phyloP scores from a whole-genome alignment of 1,140 invertebrate genomes.

The Drosophila miranda region DNA sequence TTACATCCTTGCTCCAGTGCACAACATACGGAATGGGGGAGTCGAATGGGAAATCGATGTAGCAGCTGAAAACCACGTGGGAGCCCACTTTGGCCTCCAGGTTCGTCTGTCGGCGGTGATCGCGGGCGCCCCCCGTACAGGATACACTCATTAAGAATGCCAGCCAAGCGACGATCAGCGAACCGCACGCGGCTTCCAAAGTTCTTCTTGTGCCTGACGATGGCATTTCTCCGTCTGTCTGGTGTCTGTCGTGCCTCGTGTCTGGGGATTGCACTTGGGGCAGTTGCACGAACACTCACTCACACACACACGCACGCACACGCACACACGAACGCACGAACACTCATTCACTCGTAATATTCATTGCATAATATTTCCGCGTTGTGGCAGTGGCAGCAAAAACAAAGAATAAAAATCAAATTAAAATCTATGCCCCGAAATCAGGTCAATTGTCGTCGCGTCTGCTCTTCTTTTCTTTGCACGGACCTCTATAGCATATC shows the following conservation, averaged over 20 bases:
- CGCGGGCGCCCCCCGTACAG: slow-evolving; percentile 69
- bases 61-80: slow-evolving; percentile 93
- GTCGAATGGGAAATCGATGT: slow-evolving; percentile 94
- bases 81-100: slow-evolving; percentile 92
- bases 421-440: slow-evolving; percentile 42
- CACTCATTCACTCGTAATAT: slow-evolving; percentile 34
- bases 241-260: not conserved
- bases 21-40: slow-evolving; percentile 94
- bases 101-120: slow-evolving; percentile 85
- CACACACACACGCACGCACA: not conserved
- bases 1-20: slow-evolving; percentile 95
- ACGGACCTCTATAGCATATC: slow-evolving; percentile 13
- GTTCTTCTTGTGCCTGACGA: slow-evolving; percentile 8
- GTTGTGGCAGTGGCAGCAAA: slow-evolving; percentile 27
- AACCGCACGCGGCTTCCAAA: slow-evolving; percentile 7
- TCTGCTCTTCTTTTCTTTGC: slow-evolving; percentile 17
- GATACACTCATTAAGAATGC: slow-evolving; percentile 68
- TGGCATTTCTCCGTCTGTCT: slow-evolving; percentile 23
- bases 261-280: slow-evolving; percentile 21
- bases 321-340: not conserved
- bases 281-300: not conserved
- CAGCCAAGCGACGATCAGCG: slow-evolving; percentile 24
- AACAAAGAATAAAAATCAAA: slow-evolving; percentile 22
- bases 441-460: slow-evolving; percentile 52
- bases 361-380: slow-evolving; percentile 30